Percentiles rank a stretch among this genome's conserved stretches.
Conservation (phyloP, 2,888 invertebrate species). For the Notodonta ziczac region DNA sequence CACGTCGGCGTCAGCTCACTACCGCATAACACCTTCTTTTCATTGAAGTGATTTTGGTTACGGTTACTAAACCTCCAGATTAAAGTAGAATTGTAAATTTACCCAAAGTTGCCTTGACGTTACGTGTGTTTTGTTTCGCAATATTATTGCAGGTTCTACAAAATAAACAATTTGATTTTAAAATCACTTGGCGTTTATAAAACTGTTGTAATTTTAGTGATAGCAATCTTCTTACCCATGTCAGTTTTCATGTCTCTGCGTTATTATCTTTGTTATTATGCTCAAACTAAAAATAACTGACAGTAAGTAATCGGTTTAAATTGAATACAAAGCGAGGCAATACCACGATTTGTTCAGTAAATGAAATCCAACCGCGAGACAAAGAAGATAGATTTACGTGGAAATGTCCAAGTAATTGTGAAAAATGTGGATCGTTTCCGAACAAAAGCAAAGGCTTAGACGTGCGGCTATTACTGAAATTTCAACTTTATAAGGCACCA, state of each 20-base stretch:
- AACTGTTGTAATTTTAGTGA: too few relatives aligned
- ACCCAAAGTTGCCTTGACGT: too few relatives aligned
- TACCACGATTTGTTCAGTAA: slow-evolving; percentile 69
- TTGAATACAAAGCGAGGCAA: slow-evolving; percentile 61
- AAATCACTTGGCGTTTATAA: too few relatives aligned
- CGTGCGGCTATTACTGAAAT: slow-evolving; percentile 26
- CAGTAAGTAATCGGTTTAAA: slow-evolving; percentile 48
- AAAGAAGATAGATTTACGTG: slow-evolving; percentile 80
- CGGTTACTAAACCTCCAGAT: too few relatives aligned
- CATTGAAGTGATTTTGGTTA: too few relatives aligned
- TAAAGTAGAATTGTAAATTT: too few relatives aligned
- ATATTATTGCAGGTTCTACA: too few relatives aligned
- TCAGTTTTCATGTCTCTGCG: background rate
- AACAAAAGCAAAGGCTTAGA: slow-evolving; percentile 62
- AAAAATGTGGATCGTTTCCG: slow-evolving; percentile 74
- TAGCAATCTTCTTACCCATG: too few relatives aligned
- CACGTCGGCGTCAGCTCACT: too few relatives aligned
- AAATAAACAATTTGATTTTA: too few relatives aligned
- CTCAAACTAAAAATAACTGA: slow-evolving; percentile 24
- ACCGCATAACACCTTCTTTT: too few relatives aligned
- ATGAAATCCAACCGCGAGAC: slow-evolving; percentile 72
- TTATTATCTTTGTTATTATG: background rate
- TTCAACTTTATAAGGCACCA: slow-evolving; percentile 28
- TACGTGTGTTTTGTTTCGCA: too few relatives aligned
- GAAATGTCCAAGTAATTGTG: slow-evolving; percentile 81